phyloP scores from a whole-genome alignment of 2,113 vertebrate species.

The Pseudonaja textilis region DNA sequence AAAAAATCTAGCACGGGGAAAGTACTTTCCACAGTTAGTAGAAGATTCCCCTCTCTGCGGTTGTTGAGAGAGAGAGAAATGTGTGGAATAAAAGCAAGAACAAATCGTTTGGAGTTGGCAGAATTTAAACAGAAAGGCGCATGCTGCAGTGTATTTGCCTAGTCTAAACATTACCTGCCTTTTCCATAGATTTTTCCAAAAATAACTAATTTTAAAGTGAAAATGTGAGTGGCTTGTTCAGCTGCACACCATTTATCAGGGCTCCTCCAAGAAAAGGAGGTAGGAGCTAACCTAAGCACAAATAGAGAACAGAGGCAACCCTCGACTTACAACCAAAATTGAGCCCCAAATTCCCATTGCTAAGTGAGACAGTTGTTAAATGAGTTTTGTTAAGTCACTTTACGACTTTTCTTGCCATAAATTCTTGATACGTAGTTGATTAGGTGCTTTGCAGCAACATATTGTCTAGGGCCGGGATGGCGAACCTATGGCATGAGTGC shows the following conservation, averaged over 20 bases:
- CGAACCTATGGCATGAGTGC: too few species aligned
- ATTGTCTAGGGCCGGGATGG: neutral
- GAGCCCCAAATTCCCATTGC: too few species aligned
- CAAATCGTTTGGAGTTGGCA: neutral
- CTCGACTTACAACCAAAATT: too few species aligned
- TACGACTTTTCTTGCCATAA: neutral
- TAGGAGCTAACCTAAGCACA: neutral
- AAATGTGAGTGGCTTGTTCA: neutral
- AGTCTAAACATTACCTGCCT: neutral
- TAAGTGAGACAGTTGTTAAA: too few species aligned
- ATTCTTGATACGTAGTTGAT: neutral
- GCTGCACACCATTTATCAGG: neutral
- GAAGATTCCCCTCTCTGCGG: neutral
- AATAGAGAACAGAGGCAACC: neutral
- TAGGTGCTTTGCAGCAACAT: neutral
- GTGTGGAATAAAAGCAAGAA: neutral
- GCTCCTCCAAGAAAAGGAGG: neutral
- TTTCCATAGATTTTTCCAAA: neutral
- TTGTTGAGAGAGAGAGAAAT: neutral
- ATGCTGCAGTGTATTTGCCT: neutral
- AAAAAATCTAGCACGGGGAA: neutral
- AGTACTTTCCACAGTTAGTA: slow-evolving; percentile 25
- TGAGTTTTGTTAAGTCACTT: too few species aligned
- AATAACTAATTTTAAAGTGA: neutral
- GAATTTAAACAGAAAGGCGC: neutral